Conservation (phyloP, 2,888 invertebrate genomes). For the Polydrusus tereticollis region DNA sequence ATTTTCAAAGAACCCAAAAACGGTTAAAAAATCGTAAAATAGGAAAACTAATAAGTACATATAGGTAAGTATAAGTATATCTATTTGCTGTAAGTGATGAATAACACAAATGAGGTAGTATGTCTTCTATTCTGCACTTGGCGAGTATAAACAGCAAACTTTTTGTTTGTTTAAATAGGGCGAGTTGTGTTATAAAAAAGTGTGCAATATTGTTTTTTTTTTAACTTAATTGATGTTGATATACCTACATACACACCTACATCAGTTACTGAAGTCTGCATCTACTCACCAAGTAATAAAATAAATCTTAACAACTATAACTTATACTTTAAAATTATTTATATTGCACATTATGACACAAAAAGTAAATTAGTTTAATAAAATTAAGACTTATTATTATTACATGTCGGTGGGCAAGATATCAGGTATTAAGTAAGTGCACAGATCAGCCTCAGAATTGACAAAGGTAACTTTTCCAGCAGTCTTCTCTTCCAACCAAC, state of each 20-base stretch:
- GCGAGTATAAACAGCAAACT: too few species aligned
- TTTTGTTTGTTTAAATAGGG: too few species aligned
- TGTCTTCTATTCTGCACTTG: neutral
- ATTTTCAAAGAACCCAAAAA: too few species aligned
- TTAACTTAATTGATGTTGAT: too few species aligned
- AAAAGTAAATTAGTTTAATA: neutral
- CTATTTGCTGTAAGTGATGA: neutral
- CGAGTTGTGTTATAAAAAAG: too few species aligned
- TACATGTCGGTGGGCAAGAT: slow-evolving; percentile 80
- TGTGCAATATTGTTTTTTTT: too few species aligned
- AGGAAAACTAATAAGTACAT: too few species aligned
- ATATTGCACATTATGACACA: neutral
- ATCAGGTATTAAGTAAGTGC: slow-evolving; percentile 82
- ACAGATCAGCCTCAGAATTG: slow-evolving; percentile 77
- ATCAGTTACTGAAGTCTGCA: neutral
- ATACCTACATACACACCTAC: too few species aligned
- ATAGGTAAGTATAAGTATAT: too few species aligned
- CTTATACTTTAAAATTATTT: neutral
- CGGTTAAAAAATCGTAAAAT: too few species aligned
- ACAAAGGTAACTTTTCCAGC: slow-evolving; percentile 83
- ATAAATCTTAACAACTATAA: neutral
- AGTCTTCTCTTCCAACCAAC: slow-evolving; percentile 84
- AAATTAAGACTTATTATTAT: slow-evolving; percentile 48
- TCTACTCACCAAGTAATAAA: neutral
- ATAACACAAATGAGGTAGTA: neutral